Evolutionary conservation across 2,797 vertebrate species (phyloP).

Genomic region (Benthosema pterotum): DNA sequence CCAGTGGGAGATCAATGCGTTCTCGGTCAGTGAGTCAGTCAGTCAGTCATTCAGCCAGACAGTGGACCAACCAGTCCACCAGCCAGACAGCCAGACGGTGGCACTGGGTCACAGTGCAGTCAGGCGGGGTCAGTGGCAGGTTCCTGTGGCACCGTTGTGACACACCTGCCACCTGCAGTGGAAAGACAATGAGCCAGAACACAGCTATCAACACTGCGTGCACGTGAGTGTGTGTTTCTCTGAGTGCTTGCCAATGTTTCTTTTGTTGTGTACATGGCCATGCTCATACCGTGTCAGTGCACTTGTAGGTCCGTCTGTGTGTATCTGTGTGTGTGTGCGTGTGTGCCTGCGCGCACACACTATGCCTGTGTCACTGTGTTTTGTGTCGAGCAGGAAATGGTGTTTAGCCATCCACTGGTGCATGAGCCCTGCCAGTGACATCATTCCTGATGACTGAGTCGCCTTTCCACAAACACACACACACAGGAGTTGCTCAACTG

Average conservation of each 20-base stretch:
- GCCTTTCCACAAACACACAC: slow-evolving; percentile 50
- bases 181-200: background rate
- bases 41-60: slow-evolving; percentile 38
- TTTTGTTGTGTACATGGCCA: background rate
- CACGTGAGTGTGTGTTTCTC: slow-evolving; percentile 3
- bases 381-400: slow-evolving; percentile 40
- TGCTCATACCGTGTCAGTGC: background rate
- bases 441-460: slow-evolving; percentile 45
- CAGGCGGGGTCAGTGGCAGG: slow-evolving; percentile 40
- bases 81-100: slow-evolving; percentile 1
- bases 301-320: too few relatives aligned
- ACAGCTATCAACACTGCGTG: background rate
- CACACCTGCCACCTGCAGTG: slow-evolving; percentile 62
- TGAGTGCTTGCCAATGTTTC: background rate
- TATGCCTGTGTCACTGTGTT: too few relatives aligned
- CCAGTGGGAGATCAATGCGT: background rate
- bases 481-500: slow-evolving; percentile 35
- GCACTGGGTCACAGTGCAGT: slow-evolving; percentile 15
- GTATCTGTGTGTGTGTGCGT: slow-evolving; percentile 3
- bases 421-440: slow-evolving; percentile 30
- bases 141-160: slow-evolving; percentile 41
- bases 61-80: slow-evolving; percentile 49
- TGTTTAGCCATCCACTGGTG: slow-evolving; percentile 29
- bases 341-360: slow-evolving; percentile 1
- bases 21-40: slow-evolving; percentile 52